Evolutionary conservation across 37 sponge, comb jelly and placozoan species (phyloP), one percentile per base, ranked within the genome.

Genomic region (Dysidea cf. avara): DNA sequence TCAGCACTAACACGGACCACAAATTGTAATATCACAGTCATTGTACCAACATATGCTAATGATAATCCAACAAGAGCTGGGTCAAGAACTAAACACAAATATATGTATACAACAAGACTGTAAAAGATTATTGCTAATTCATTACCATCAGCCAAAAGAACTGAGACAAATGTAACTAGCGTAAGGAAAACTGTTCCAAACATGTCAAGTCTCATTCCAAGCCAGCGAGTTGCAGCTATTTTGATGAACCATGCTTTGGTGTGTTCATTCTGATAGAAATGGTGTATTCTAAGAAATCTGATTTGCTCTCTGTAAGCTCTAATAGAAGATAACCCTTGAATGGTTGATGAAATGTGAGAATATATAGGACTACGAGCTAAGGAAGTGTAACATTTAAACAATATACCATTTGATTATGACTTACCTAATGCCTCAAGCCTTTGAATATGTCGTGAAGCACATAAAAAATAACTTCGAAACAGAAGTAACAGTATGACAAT

Each of bases 361-460:
- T 83, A 92, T 51, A 92, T 21, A 18, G 92, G 92, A 75, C 92
- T 92, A 0, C 92, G 87, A 49, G 88, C 92, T 92, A 77, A 1
- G 28, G 36, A 24, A 43, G 9, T 12, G 9, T 43, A 9, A 43
- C 5, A 43, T 43, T 12, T 43, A 12, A 43, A 33, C 2, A n/a
- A 13, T 28, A 31, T 20, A 61, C n/a, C n/a, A n/a, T n/a, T n/a
- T n/a, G n/a, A n/a, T n/a, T n/a, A 50, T 39, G 6, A 63, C 80
- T 53, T 51, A 92, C 92, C 70, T 43, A 87, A 56, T 35, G 92
- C 87, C 39, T 86, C 92, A n/a, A 92, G 76, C 51, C 93, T 70
- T 39, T 87, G 87, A 43, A 92, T 61, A 26, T 80, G 78, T 55
- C 93, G 35, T 24, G 93, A 48, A 1, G 79, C 72, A 39, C 39